Percentiles rank a stretch among this genome's conserved stretches.
Evolutionary conservation across 2,888 invertebrate genomes (phyloP).

Genomic region (Phoenoteleia sp.): DNA sequence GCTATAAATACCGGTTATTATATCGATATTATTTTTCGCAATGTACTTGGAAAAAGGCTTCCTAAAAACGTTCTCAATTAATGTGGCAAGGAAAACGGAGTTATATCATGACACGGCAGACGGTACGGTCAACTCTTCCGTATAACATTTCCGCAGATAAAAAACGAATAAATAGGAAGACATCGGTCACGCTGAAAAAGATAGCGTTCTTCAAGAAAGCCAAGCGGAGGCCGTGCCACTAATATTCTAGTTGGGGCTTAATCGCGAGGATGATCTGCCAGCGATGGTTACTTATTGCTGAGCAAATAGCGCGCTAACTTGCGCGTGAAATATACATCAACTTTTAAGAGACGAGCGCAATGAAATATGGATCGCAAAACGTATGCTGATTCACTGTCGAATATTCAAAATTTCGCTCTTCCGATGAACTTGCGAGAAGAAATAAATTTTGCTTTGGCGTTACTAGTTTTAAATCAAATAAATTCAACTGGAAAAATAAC

Average conservation of each 20-base stretch:
- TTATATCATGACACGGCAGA: slow-evolving; percentile 46
- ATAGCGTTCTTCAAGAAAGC: slow-evolving; percentile 36
- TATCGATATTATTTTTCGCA: slow-evolving; percentile 11
- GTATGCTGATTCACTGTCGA: slow-evolving; percentile 1
- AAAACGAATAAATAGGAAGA: slow-evolving; percentile 60
- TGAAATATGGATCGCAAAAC: slow-evolving; percentile 30
- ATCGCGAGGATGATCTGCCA: slow-evolving; percentile 62
- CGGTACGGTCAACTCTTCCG: slow-evolving; percentile 37
- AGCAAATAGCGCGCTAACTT: slow-evolving; percentile 49
- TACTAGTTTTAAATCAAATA: too few relatives aligned
- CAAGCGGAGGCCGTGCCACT: slow-evolving; percentile 43
- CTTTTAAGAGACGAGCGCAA: slow-evolving; percentile 15
- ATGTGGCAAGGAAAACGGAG: slow-evolving; percentile 37
- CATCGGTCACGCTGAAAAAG: slow-evolving; percentile 66
- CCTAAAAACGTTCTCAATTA: slow-evolving; percentile 48
- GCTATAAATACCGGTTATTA: slow-evolving; percentile 14
- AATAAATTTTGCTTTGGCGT: background rate
- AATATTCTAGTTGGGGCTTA: slow-evolving; percentile 59
- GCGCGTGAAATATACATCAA: slow-evolving; percentile 53
- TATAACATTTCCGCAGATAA: slow-evolving; percentile 58
- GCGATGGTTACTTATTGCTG: slow-evolving; percentile 60
- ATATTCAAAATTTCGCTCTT: background rate
- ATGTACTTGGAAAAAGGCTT: background rate
- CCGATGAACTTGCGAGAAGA: background rate
- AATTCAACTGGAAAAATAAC: background rate